Conservation (phyloP, 2,113 vertebrate genomes). For the Diadophis punctatus region DNA sequence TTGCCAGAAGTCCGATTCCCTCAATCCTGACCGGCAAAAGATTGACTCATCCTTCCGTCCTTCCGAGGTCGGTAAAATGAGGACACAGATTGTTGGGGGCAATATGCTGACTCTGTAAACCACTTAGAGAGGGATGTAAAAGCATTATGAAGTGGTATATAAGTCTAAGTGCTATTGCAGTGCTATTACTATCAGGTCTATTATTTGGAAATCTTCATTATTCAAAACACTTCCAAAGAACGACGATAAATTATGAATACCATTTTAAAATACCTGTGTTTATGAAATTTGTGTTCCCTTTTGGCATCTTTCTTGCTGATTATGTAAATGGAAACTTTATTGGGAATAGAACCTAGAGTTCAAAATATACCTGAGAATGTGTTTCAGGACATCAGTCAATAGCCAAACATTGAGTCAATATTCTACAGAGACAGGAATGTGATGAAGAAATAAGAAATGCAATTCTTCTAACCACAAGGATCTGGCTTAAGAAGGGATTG, state of each 20-base stretch:
- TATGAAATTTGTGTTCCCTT: not conserved
- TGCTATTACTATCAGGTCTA: not conserved
- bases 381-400: not conserved
- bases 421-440: not conserved
- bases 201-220: not conserved
- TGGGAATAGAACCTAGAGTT: not conserved
- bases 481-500: not conserved
- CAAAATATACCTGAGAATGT: not conserved
- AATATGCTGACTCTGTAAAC: no score
- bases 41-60: no score
- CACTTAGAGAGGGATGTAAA: no score
- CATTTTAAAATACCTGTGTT: not conserved
- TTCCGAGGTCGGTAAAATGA: no score
- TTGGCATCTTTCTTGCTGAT: not conserved
- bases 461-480: not conserved
- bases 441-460: not conserved
- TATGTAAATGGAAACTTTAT: not conserved
- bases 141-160: no score
- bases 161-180: no score
- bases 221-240: not conserved
- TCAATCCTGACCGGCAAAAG: no score
- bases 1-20: no score
- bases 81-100: no score
- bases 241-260: not conserved
- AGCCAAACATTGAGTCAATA: not conserved